These are phyloP conservation scores for Craterocephalus amniculus DNA, from an alignment of 2,797 vertebrate genomes.

Conservation along the genomic window DNA sequence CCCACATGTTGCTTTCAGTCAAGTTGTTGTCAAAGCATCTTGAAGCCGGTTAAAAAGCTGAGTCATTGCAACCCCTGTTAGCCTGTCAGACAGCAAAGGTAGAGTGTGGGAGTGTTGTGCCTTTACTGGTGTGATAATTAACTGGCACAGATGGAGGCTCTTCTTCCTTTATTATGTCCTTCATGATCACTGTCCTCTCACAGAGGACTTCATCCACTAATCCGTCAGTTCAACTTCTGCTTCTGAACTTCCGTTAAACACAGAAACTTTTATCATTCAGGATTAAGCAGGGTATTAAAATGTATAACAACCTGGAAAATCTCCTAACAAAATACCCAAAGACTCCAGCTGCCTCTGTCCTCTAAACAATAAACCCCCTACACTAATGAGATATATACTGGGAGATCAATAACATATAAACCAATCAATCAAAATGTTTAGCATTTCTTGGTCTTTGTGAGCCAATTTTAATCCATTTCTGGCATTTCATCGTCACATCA, in stretches of 20 bases:
- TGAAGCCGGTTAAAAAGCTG: constrained; percentile 18
- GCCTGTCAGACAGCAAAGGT: constrained; percentile 13
- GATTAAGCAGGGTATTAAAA: too few species aligned
- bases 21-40: constrained; percentile 1
- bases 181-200: not conserved
- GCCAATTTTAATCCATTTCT: not conserved
- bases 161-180: not conserved
- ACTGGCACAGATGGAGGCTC: constrained; percentile 26
- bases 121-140: constrained; percentile 5
- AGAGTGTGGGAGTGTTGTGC: constrained; percentile 32
- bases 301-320: too few species aligned
- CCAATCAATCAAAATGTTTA: too few species aligned
- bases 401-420: too few species aligned
- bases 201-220: not conserved
- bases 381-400: too few species aligned
- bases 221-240: not conserved
- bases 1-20: not conserved
- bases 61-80: constrained; percentile 31
- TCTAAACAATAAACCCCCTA: too few species aligned
- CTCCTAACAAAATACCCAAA: too few species aligned
- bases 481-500: constrained; percentile 30
- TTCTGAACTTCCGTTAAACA: too few species aligned
- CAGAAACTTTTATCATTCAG: too few species aligned
- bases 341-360: too few species aligned
- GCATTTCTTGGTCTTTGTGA: not conserved